phyloP scores from a whole-genome alignment of 2,888 invertebrate species.

The Hypolimnas misippus region DNA sequence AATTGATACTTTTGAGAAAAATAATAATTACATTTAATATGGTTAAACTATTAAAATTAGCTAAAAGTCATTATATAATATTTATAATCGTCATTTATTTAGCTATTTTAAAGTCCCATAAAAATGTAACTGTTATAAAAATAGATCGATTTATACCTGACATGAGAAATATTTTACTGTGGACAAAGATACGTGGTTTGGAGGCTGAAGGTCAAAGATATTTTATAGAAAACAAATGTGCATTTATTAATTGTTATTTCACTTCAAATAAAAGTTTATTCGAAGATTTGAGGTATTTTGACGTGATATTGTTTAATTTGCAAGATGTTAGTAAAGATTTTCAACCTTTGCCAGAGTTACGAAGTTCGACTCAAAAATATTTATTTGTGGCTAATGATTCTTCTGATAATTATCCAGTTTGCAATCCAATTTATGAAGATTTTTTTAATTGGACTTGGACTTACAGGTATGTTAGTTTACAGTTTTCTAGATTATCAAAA shows the following conservation, averaged over 20 bases:
- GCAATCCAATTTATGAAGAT: conserved; percentile 57
- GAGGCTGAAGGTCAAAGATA: conserved; percentile 54
- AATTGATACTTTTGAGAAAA: not conserved
- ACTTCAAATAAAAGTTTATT: conserved; percentile 61
- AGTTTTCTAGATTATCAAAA: not conserved
- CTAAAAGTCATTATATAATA: conserved; percentile 32
- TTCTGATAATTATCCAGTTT: conserved; percentile 66
- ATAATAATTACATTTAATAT: conserved; percentile 11
- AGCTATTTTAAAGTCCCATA: conserved; percentile 36
- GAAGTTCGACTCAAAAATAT: conserved; percentile 64
- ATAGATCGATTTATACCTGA: conserved; percentile 58
- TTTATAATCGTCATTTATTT: conserved; percentile 32
- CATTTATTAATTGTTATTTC: conserved; percentile 62
- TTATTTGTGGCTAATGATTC: conserved; percentile 70
- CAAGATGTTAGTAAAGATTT: conserved; percentile 53
- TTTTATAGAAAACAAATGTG: conserved; percentile 56
- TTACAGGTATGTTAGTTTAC: conserved; percentile 56
- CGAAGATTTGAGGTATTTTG: conserved; percentile 62
- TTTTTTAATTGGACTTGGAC: conserved; percentile 79
- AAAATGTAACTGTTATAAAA: conserved; percentile 43
- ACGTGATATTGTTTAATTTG: conserved; percentile 65
- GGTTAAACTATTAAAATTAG: conserved; percentile 25
- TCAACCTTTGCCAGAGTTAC: conserved; percentile 49
- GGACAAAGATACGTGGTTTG: conserved; percentile 58
- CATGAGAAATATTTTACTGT: conserved; percentile 65